Evolutionary conservation across 2,113 vertebrate species (phyloP), one percentile per base, ranked within the genome.

Genomic region (Malurus elegans): DNA sequence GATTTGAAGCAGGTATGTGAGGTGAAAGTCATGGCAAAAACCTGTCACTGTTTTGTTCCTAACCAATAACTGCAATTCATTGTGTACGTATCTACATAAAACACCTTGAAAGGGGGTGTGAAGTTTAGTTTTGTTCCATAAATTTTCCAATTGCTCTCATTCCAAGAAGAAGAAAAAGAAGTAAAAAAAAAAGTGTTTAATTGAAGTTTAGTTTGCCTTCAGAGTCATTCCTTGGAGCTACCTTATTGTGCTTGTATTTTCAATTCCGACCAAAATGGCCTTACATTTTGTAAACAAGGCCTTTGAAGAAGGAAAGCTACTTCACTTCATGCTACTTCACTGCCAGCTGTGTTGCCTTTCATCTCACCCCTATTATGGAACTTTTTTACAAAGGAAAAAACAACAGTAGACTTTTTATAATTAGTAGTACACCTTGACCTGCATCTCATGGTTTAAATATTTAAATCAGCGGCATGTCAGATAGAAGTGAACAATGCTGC

Each of bases 271-370:
- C 62, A 86, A 80, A 94, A 74, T 94, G 90, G 94, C 90, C 95
- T 95, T 79, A 92, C 56, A 53, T 96, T 90, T 76, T 88, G 44
- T 94, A 96, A 95, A 92, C 88, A 96, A 70, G 74, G 80, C 44
- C 54, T 96, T 91, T 93, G 90, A 93, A 91, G 90, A 78, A 64
- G 10, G 25, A 78, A 91, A 90, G 28, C 12, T n/a, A n/a, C n/a
- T n/a, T n/a, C n/a, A n/a, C n/a, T 93, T 89, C 28, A 31, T 84
- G 74, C n/a, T 90, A 51, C 84, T 85, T 95, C 61, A 48, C 61
- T 85, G 74, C 64, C 74, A 86, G 81, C 87, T 88, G 67, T 60
- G 47, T 17, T 83, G 65, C 86, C 72, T 95, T 95, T 95, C 81
- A 93, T 95, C 78, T 88, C 74, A 56, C 90, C 88, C 58, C 66